Evolutionary conservation across 2,888 invertebrate genomes (phyloP), one percentile per base, ranked within the genome.

Genomic region (Synergus itoensis): DNA sequence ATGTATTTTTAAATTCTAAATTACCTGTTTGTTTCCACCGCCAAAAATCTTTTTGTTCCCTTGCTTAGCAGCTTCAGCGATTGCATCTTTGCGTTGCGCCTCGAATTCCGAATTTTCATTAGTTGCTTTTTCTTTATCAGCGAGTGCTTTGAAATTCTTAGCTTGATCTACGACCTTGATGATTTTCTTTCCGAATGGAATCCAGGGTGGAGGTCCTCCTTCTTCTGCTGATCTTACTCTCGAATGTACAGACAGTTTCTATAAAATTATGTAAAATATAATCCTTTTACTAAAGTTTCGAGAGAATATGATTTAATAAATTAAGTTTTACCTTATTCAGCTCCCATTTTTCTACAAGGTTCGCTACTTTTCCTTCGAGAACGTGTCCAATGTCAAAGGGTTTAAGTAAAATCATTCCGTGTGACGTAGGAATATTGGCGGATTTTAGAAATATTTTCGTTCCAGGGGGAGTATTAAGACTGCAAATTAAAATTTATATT

Each of bases 141-240:
- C 94, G 41, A 96, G 91, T 80, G 96, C 95, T 90, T 96, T 97
- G 83, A 97, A 97, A 87, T 95, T 94, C 84, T 94, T 94, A 82
- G 95, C 95, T 62, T 94, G 93, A 41, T 94, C 92, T 48, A 92
- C 89, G 7, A 94, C 92, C 77, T 94, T 93, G 86, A 95, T 93
- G 78, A 97, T 94, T 88, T 95, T 95, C 88, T 96, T 95, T 0
- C 98, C 98, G 93, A 98, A 98, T 53, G 98, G 96, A 86, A 98
- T 97, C 97, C 98, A 98, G 60, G 96, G 96, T 63, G 97, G 98
- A 1, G 98, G 97, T 0, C 97, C 97, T 82, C 96, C 96, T 86
- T 96, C 95, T 79, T 94, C 94, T 9, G 94, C 94, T 78, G 94
- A 93, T 53, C 94, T 94, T 76, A 94, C 93, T 93, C 90, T 84